Evolutionary conservation across 2,113 vertebrate genomes (phyloP), one percentile per base, ranked within the genome.

Genomic region (Psephotus haematonotus): DNA sequence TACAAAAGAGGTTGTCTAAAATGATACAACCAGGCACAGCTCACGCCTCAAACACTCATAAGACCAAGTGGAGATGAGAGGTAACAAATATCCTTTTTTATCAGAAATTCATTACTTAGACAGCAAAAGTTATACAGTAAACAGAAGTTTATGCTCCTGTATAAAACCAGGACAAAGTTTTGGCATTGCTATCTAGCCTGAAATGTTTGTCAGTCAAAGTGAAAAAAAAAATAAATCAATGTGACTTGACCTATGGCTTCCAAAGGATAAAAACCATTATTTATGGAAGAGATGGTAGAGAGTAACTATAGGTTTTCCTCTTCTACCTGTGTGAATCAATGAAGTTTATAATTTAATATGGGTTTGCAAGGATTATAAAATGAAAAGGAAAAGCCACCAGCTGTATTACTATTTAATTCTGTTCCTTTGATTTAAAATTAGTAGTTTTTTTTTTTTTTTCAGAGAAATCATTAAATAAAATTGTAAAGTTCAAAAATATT

Each of bases 291-390:
- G 28, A 18, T 59, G 18, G 24, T 76, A 53, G 33, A 93, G 39
- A 52, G 43, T 84, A 76, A 75, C 65, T 72, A 29, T 69, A 69
- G 37, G 12, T 86, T 79, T 87, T 85, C 27, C 3, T 86, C 22
- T 96, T 70, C 23, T 90, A 41, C 25, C 4, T 79, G 14, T 71
- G 24, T 46, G 82, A 96, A 96, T 92, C 88, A 97, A 84, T 76
- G 79, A 92, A 84, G 29, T 63, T 28, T 41, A 27, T 39, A 49
- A 49, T 60, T 89, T 90, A 80, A 71, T 90, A 57, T 33, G 10
- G 13, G 16, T 14, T 92, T 84, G 59, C 18, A 49, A 84, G n/a
- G 10, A 31, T 79, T 84, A 49, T 28, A 75, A 41, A 0, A 4
- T 46, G 44, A 29, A 87, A 96, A 64, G 13, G 28, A 86, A 84